Conservation (phyloP, 1,140 invertebrate genomes). For the Drosophila ohnishii region DNA sequence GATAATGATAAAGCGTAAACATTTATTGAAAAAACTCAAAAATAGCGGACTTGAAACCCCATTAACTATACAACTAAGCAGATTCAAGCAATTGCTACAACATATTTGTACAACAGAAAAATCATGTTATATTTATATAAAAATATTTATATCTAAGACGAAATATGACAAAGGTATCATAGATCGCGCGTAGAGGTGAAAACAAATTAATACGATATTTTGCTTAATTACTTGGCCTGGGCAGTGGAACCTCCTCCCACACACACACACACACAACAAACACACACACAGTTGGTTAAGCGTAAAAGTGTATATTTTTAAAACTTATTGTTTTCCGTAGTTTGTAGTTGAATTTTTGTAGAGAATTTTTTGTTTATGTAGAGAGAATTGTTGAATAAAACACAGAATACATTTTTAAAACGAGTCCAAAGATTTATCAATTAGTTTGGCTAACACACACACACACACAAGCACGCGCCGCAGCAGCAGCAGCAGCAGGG, state of each 20-base stretch:
- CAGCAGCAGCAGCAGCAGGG: background rate
- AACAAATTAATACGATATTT: slow-evolving; percentile 42
- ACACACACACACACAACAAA: slow-evolving; percentile 4
- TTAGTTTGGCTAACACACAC: slow-evolving; percentile 30
- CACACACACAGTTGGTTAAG: slow-evolving; percentile 36
- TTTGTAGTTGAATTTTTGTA: slow-evolving; percentile 56
- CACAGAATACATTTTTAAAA: slow-evolving; percentile 7
- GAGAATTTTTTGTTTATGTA: slow-evolving; percentile 50
- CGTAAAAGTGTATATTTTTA: slow-evolving; percentile 49
- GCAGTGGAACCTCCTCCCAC: slow-evolving; percentile 1
- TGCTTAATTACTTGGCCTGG: slow-evolving; percentile 42
- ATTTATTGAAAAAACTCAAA: slow-evolving; percentile 44
- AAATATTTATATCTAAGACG: slow-evolving; percentile 61
- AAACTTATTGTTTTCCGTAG: slow-evolving; percentile 57
- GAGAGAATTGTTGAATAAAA: slow-evolving; percentile 49
- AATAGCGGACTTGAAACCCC: slow-evolving; percentile 52
- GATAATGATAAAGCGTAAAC: slow-evolving; percentile 41
- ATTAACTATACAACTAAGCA: slow-evolving; percentile 65
- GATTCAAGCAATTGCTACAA: slow-evolving; percentile 67
- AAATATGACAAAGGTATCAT: slow-evolving; percentile 33
- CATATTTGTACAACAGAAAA: slow-evolving; percentile 65
- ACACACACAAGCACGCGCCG: slow-evolving; percentile 1
- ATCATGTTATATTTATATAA: slow-evolving; percentile 76
- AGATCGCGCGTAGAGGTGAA: slow-evolving; percentile 74
- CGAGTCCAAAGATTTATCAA: slow-evolving; percentile 11